phyloP scores from a whole-genome alignment of 2,113 vertebrate genomes.

The Irena cyanogastra region DNA sequence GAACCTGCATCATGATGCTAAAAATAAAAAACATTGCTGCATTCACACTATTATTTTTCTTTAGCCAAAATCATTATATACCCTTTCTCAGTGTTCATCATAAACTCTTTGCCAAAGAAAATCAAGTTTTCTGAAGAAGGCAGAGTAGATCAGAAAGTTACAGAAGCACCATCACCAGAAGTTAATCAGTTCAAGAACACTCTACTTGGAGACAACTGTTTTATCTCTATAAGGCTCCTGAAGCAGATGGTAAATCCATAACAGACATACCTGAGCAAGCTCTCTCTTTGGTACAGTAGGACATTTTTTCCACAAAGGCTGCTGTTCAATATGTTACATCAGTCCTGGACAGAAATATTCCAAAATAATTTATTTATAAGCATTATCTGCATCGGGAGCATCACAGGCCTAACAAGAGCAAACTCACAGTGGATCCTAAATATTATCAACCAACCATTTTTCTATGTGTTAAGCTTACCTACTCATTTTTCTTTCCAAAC shows the following conservation, averaged over 20 bases:
- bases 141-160: neutral
- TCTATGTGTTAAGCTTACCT: neutral
- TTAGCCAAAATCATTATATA: neutral
- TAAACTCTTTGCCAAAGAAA: neutral
- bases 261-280: conserved; percentile 5
- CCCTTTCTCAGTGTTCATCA: neutral
- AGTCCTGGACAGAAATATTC: conserved; percentile 41
- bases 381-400: neutral
- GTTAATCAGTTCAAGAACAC: neutral
- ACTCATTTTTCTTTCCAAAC: neutral
- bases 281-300: conserved; percentile 47
- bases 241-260: neutral
- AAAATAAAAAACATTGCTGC: neutral
- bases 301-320: conserved; percentile 34
- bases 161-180: neutral
- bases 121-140: neutral
- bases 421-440: neutral
- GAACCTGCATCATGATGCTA: neutral
- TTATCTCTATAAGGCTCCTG: neutral
- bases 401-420: neutral
- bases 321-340: conserved; percentile 37
- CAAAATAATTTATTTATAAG: conserved; percentile 27
- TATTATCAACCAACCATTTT: neutral
- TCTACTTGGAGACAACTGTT: neutral
- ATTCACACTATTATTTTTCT: neutral